These are phyloP conservation scores for Tonatia bakeri DNA, from an alignment of 2,113 vertebrate genomes.

Conservation along the genomic window DNA sequence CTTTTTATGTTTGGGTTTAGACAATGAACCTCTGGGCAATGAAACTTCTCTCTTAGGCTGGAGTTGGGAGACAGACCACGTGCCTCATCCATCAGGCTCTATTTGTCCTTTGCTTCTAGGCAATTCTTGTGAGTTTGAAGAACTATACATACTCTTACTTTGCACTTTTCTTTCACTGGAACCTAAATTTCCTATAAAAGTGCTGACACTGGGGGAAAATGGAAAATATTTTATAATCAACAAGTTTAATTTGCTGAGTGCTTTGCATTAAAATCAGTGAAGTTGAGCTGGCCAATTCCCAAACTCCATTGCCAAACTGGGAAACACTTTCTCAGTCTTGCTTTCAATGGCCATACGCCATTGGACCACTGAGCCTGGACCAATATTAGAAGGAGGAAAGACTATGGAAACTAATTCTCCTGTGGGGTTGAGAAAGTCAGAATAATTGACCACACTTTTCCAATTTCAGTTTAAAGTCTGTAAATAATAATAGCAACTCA, in stretches of 20 bases:
- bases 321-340: conserved; percentile 40
- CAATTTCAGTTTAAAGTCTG: background rate
- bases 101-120: background rate
- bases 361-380: conserved; percentile 1
- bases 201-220: conserved; percentile 46
- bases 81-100: background rate
- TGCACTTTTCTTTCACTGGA: conserved; percentile 40
- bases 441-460: background rate
- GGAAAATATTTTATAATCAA: conserved; percentile 66
- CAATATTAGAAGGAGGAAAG: background rate
- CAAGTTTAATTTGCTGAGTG: conserved; percentile 66
- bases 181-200: conserved; percentile 48
- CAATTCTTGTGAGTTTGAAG: background rate
- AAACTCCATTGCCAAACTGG: conserved; percentile 54
- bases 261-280: conserved; percentile 53
- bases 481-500: background rate
- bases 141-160: background rate
- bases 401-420: background rate
- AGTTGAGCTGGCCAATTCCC: conserved; percentile 50
- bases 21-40: background rate
- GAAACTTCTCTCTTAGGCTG: background rate
- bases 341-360: conserved; percentile 27
- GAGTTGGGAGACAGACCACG: background rate
- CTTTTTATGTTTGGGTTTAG: background rate
- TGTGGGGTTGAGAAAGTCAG: background rate